A percentile compares a stretch with the other conserved stretches of the same genome.
These are phyloP conservation scores for Sylvia borin DNA, from an alignment of 2,797 vertebrate species.

Conservation along the genomic window DNA sequence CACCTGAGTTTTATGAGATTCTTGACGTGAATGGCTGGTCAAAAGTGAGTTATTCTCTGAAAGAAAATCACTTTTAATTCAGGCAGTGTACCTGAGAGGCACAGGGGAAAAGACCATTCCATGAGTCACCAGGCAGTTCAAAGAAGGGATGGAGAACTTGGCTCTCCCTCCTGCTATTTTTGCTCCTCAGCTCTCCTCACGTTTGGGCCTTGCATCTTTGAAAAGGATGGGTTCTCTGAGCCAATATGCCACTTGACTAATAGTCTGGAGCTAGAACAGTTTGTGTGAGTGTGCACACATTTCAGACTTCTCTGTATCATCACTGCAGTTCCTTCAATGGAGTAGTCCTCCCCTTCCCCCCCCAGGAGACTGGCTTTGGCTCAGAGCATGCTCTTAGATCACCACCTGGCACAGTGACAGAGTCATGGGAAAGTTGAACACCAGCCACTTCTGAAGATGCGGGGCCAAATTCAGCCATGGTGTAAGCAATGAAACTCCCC, in stretches of 20 bases:
- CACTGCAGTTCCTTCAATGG: conserved; percentile 40
- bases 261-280: conserved; percentile 1
- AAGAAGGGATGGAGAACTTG: neutral
- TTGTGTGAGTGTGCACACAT: neutral
- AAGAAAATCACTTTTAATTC: neutral
- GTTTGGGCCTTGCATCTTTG: neutral
- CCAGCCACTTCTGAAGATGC: conserved; percentile 55
- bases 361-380: conserved; percentile 41
- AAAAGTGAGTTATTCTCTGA: neutral
- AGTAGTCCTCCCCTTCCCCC: conserved; percentile 20
- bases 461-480: conserved; percentile 44
- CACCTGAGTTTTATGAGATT: neutral
- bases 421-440: conserved; percentile 70
- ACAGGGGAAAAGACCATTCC: neutral
- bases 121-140: neutral
- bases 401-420: conserved; percentile 64
- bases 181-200: neutral
- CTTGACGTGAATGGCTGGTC: neutral
- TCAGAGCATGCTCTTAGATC: conserved; percentile 54
- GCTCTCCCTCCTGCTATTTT: neutral
- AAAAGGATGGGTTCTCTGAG: neutral
- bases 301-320: conserved; percentile 40
- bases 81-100: neutral
- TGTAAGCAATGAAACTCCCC: neutral
- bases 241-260: neutral